Percentiles rank a stretch among this genome's conserved stretches.
Conservation (phyloP, 2,113 vertebrate genomes). For the Centrocercus urophasianus region DNA sequence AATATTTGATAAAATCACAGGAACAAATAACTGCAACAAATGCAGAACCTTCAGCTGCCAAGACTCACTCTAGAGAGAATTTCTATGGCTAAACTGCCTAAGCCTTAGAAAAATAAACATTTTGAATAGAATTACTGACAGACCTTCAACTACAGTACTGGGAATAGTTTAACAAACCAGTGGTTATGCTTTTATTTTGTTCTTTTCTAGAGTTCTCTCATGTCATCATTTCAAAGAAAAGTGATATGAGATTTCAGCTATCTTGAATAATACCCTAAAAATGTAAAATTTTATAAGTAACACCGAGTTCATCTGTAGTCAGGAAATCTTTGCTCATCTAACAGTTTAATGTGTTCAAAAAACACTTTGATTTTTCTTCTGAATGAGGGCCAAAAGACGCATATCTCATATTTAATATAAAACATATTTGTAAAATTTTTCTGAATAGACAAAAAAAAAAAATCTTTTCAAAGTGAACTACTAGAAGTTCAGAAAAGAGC, state of each 20-base stretch:
- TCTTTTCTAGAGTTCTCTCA: background rate
- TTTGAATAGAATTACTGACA: slow-evolving; percentile 49
- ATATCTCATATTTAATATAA: background rate
- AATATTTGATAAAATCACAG: slow-evolving; percentile 37
- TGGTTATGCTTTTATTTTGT: slow-evolving; percentile 9
- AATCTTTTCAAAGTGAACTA: slow-evolving; percentile 51
- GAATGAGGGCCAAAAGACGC: background rate
- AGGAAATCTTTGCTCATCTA: background rate
- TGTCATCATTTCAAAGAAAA: background rate
- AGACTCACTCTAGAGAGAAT: slow-evolving; percentile 7
- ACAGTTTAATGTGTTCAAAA: background rate
- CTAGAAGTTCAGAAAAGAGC: background rate
- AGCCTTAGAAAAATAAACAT: slow-evolving; percentile 35
- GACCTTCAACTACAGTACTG: slow-evolving; percentile 7
- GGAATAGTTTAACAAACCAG: slow-evolving; percentile 5
- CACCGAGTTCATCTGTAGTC: background rate
- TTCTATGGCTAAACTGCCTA: background rate
- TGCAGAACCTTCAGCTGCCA: slow-evolving; percentile 18
- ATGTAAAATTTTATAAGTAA: background rate
- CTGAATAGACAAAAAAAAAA: background rate
- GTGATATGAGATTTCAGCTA: background rate
- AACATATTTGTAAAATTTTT: background rate
- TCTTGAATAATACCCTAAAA: background rate
- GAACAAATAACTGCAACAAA: background rate
- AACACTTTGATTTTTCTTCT: background rate